Conservation (phyloP, 2,888 invertebrate species). For the Therioaphis trifolii region DNA sequence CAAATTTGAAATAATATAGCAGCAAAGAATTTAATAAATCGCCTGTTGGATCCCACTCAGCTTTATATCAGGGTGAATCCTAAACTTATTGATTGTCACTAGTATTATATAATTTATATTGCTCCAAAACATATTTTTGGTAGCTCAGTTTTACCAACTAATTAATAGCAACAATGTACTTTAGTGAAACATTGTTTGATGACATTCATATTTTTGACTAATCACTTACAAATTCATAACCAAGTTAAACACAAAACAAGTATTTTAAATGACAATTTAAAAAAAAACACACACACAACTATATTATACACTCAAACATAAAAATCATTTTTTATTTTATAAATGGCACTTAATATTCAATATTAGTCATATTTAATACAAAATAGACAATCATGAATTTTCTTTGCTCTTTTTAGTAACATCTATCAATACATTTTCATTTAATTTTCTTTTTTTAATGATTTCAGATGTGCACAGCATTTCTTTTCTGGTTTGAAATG, state of each 20-base stretch:
- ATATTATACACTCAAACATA: neutral
- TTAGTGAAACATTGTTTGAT: too few relatives aligned
- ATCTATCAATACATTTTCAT: slow-evolving; percentile 14
- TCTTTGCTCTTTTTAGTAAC: slow-evolving; percentile 28
- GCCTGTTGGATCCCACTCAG: too few relatives aligned
- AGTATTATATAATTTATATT: too few relatives aligned
- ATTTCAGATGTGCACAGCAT: slow-evolving; percentile 69
- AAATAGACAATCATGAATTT: neutral
- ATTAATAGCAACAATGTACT: too few relatives aligned
- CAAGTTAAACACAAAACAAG: neutral
- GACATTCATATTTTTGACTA: too few relatives aligned
- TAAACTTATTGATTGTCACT: too few relatives aligned
- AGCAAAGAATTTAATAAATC: too few relatives aligned
- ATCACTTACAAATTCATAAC: too few relatives aligned
- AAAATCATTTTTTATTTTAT: slow-evolving; percentile 25
- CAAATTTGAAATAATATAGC: too few relatives aligned
- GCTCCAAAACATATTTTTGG: too few relatives aligned
- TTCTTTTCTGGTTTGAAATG: slow-evolving; percentile 76
- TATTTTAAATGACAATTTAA: slow-evolving; percentile 2
- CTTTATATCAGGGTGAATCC: too few relatives aligned
- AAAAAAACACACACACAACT: slow-evolving; percentile 32
- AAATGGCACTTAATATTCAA: neutral
- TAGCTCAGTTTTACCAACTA: too few relatives aligned
- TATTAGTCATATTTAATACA: neutral
- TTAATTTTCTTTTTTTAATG: slow-evolving; percentile 44